phyloP scores from a whole-genome alignment of 2,797 vertebrate species.

The Caiman crocodilus region DNA sequence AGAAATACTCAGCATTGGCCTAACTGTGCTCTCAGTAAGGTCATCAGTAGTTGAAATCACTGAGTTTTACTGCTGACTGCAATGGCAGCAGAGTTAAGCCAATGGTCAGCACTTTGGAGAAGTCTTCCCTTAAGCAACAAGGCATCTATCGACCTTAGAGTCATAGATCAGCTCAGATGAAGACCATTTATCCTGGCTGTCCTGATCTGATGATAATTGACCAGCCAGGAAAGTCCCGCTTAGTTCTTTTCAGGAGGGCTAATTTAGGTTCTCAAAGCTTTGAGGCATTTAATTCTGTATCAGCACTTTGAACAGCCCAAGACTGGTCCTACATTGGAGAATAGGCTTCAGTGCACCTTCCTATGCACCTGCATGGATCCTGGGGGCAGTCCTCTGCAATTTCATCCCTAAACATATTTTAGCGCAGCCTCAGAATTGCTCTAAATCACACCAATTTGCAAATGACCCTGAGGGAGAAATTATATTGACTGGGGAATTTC shows the following conservation, averaged over 20 bases:
- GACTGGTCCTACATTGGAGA: background rate
- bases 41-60: background rate
- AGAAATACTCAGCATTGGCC: background rate
- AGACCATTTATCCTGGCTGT: background rate
- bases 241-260: background rate
- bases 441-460: background rate
- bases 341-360: background rate
- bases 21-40: background rate
- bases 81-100: background rate
- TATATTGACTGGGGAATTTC: background rate
- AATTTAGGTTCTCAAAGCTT: background rate
- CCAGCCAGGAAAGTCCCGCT: background rate
- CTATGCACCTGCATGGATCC: background rate
- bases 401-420: background rate
- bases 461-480: background rate
- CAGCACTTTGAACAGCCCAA: background rate
- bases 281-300: background rate
- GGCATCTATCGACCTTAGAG: background rate
- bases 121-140: background rate
- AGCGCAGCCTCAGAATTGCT: background rate
- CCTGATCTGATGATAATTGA: background rate
- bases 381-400: background rate
- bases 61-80: background rate
- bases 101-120: background rate
- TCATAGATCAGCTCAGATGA: background rate